phyloP scores from a whole-genome alignment of 2,888 invertebrate genomes.

The Pristionchus exspectatus region DNA sequence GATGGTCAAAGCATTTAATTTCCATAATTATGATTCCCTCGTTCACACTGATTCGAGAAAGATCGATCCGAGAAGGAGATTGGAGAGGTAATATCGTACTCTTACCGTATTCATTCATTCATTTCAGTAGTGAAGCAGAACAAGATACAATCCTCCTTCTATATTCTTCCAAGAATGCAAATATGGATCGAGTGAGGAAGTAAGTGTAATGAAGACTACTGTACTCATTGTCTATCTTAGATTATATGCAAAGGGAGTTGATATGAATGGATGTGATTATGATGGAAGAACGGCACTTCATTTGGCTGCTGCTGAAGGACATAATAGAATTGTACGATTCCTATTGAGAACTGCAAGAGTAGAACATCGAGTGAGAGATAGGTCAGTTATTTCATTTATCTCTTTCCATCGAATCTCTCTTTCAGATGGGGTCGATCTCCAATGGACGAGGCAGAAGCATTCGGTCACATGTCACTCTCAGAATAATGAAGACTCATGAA shows the following conservation, averaged over 20 bases:
- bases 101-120: conserved; percentile 3
- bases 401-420: not conserved
- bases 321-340: conserved; percentile 43
- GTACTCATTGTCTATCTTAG: not conserved
- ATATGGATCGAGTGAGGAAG: conserved; percentile 80
- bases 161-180: conserved; percentile 95
- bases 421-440: conserved; percentile 52
- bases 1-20: conserved; percentile 79
- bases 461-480: not conserved
- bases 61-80: conserved; percentile 48
- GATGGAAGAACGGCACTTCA: conserved; percentile 96
- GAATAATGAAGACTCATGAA: conserved; percentile 48
- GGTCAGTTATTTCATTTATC: not conserved
- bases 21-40: conserved; percentile 88
- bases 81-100: conserved; percentile 23
- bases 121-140: conserved; percentile 85
- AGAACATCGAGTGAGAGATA: conserved; percentile 15
- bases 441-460: conserved; percentile 22
- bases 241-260: conserved; percentile 86
- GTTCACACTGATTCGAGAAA: conserved; percentile 64
- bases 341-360: conserved; percentile 46
- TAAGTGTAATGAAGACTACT: conserved; percentile 49
- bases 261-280: conserved; percentile 94
- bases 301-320: conserved; percentile 93
- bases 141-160: conserved; percentile 91